phyloP scores from a whole-genome alignment of 2,888 invertebrate species.

The Lasius platythorax region DNA sequence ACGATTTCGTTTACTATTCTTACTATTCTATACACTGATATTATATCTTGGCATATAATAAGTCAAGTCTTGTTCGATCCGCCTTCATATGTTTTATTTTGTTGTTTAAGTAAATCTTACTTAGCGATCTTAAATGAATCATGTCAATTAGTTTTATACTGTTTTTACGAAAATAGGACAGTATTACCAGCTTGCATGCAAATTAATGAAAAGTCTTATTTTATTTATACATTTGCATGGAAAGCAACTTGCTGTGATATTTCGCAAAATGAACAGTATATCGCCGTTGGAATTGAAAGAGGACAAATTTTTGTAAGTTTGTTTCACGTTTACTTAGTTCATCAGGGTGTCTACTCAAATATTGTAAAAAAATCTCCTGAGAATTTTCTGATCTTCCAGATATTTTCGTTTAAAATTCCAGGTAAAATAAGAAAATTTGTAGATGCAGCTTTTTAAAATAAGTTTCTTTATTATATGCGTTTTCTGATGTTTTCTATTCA shows the following conservation, averaged over 20 bases:
- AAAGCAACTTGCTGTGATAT: conserved; percentile 80
- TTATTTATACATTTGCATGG: conserved; percentile 37
- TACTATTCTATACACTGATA: conserved; percentile 38
- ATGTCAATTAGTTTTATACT: conserved; percentile 72
- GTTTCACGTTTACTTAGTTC: neutral
- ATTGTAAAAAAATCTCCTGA: too few relatives aligned
- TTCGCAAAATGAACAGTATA: conserved; percentile 88
- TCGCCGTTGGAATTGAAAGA: conserved; percentile 89
- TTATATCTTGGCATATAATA: conserved; percentile 59
- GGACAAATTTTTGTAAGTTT: conserved; percentile 89
- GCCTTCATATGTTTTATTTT: conserved; percentile 64
- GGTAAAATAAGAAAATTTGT: too few relatives aligned
- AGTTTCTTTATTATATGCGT: too few relatives aligned
- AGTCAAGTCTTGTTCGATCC: conserved; percentile 29
- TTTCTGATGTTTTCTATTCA: too few relatives aligned
- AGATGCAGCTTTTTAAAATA: too few relatives aligned
- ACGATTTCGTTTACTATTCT: conserved; percentile 75
- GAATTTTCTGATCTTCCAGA: too few relatives aligned
- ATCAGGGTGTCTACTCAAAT: too few relatives aligned
- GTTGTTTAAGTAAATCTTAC: conserved; percentile 77
- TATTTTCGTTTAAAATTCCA: too few relatives aligned
- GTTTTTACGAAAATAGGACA: conserved; percentile 63
- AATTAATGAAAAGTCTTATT: conserved; percentile 48
- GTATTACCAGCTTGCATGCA: conserved; percentile 39
- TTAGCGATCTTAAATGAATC: conserved; percentile 75